phyloP scores from a whole-genome alignment of 53 echinoderm and acorn worm genomes.

The Antedon mediterranea region DNA sequence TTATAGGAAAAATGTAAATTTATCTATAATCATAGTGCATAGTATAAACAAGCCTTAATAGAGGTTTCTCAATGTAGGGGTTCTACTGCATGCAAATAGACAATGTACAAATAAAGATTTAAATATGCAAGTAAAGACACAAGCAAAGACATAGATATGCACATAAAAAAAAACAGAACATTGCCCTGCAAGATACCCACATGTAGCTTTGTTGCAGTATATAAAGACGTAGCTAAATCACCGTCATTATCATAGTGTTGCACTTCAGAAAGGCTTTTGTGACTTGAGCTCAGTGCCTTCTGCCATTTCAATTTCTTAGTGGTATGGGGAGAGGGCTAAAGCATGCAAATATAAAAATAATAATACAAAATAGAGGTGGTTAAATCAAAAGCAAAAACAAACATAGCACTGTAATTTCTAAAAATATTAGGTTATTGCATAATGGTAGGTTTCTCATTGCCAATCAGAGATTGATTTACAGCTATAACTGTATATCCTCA shows the following conservation, averaged over 20 bases:
- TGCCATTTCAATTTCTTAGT: not conserved
- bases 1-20: no score
- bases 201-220: not conserved
- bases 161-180: not conserved
- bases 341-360: not conserved
- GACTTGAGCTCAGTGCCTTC: not conserved
- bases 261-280: not conserved
- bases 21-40: no score
- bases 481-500: no score
- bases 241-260: not conserved
- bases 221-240: not conserved
- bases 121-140: no score
- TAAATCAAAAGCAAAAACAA: not conserved
- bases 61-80: no score
- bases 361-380: not conserved
- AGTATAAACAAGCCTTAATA: no score
- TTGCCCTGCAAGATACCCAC: not conserved
- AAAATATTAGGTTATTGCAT: no score
- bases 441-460: no score
- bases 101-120: no score
- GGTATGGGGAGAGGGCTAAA: not conserved
- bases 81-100: no score
- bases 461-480: no score
- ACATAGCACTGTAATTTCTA: not conserved
- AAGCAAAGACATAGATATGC: no score